Base-by-base conservation (phyloP, 2,797 vertebrate species). In the Rousettus madagascariensis region DNA sequence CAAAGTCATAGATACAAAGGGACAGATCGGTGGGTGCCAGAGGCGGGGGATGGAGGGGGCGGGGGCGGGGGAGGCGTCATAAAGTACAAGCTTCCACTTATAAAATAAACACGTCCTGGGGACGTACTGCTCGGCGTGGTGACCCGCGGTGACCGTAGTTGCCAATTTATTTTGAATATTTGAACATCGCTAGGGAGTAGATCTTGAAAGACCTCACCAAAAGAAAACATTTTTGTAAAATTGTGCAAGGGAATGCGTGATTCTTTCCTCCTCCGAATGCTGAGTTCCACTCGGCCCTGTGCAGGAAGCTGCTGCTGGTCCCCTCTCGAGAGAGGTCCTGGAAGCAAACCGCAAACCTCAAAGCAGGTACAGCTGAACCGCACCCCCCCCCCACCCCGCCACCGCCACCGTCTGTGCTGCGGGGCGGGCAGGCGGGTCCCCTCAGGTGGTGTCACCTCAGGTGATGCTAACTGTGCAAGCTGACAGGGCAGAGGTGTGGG, bases 341-440 rank as follows among this genome's bases (percentile, higher is more conserved):
- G 15, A 46, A 59, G 30, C 15, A 46, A 43, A 28, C 51, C 51
- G 24, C 15, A 46, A 43, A 28, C 51, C 51, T 11, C 63, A 16
- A 33, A 53, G 51, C 26, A 46, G 53, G 5, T 4, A 6, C 8
- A 3, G 4, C 51, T 41, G 43, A 33, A 16, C 3, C 33, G 2
- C 33, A 2, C 33, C 33, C 1, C 33, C 2, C n/a, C n/a, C n/a
- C n/a, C n/a, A n/a, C n/a, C n/a, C n/a, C n/a, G n/a, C n/a, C n/a
- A n/a, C n/a, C n/a, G n/a, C n/a, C n/a, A n/a, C n/a, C 26, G 24
- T 33, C 9, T 33, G 13, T 5, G 53, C 8, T 13, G 0, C 2
- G 7, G 9, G 8, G 15, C 12, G 26, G 49, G 69, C 41, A 46
- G 55, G 53, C 17, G 38, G 30, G 43, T 5, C 57, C 6, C 12